These are phyloP conservation scores for Agelastica alni DNA, from an alignment of 2,888 invertebrate genomes.

Conservation along the genomic window DNA sequence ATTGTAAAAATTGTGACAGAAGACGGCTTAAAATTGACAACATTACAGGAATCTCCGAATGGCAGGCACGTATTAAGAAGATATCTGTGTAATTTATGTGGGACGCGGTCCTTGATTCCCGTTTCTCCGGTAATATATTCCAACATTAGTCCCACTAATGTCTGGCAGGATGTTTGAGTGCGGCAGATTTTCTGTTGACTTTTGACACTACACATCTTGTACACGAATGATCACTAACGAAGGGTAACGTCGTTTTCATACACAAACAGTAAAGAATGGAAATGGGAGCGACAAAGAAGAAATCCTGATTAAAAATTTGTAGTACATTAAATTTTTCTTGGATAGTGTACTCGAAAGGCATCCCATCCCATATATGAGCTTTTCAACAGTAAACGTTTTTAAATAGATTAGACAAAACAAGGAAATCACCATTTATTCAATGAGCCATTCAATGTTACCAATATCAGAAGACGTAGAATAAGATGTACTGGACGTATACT, in stretches of 20 bases:
- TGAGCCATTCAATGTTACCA: no score
- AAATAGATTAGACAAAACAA: no score
- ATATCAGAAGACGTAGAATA: no score
- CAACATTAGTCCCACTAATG: slow-evolving; percentile 56
- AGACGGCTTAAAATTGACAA: slow-evolving; percentile 47
- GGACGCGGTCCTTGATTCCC: slow-evolving; percentile 45
- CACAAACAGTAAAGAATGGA: background rate
- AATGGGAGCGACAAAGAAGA: no score
- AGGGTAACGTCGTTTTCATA: slow-evolving; percentile 17
- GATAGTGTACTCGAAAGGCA: no score
- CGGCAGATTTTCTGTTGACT: slow-evolving; percentile 44
- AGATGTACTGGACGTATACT: no score
- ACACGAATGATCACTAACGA: background rate
- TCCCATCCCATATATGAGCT: no score
- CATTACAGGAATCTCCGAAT: slow-evolving; percentile 49
- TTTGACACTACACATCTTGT: slow-evolving; percentile 17
- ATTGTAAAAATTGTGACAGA: slow-evolving; percentile 39
- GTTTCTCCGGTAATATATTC: slow-evolving; percentile 55
- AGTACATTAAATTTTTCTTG: no score
- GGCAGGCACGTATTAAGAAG: slow-evolving; percentile 56
- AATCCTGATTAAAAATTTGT: no score
- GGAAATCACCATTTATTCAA: no score
- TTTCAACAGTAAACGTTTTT: no score
- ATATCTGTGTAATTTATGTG: slow-evolving; percentile 54
- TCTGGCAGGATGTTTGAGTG: slow-evolving; percentile 56